Percentiles rank a stretch among this genome's conserved stretches.
Evolutionary conservation across 2,113 vertebrate species (phyloP).

Genomic region (Apteryx mantelli): DNA sequence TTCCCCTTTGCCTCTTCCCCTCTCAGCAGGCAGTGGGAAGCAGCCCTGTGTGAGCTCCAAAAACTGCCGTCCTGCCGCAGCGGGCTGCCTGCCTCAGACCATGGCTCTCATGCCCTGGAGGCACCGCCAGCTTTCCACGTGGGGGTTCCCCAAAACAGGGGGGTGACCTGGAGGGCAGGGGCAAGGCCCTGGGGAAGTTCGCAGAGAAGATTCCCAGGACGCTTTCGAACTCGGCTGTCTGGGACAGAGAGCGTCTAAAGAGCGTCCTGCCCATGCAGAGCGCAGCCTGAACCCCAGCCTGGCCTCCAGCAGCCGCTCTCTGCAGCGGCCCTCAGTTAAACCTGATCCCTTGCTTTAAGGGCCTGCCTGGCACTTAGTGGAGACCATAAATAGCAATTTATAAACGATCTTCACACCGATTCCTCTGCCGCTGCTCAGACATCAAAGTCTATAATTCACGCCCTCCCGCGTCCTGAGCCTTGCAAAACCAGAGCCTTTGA

Average conservation of each 20-base stretch:
- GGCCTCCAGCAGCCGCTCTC: neutral
- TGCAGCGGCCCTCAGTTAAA: conserved; percentile 58
- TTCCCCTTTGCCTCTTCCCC: neutral
- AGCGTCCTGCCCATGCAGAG: fast-evolving
- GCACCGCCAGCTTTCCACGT: fast-evolving
- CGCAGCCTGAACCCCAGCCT: neutral
- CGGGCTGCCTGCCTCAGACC: neutral
- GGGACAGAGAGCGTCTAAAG: neutral
- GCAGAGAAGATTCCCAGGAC: neutral
- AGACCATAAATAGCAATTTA: conserved; percentile 67
- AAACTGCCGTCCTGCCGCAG: neutral
- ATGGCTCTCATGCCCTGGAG: fast-evolving
- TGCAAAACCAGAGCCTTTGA: conserved; percentile 63
- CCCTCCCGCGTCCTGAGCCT: conserved; percentile 66
- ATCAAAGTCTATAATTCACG: conserved; percentile 77
- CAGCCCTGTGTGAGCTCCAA: neutral
- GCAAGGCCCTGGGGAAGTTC: neutral
- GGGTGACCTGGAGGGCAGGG: neutral
- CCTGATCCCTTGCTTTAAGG: conserved; percentile 66
- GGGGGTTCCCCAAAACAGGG: neutral
- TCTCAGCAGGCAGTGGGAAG: neutral
- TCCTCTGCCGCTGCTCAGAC: conserved; percentile 56
- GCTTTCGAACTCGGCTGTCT: fast-evolving
- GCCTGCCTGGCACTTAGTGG: conserved; percentile 68
- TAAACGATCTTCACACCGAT: conserved; percentile 69